These are phyloP conservation scores for Asarcornis scutulata DNA, from an alignment of 2,113 vertebrate species.

Conservation along the genomic window DNA sequence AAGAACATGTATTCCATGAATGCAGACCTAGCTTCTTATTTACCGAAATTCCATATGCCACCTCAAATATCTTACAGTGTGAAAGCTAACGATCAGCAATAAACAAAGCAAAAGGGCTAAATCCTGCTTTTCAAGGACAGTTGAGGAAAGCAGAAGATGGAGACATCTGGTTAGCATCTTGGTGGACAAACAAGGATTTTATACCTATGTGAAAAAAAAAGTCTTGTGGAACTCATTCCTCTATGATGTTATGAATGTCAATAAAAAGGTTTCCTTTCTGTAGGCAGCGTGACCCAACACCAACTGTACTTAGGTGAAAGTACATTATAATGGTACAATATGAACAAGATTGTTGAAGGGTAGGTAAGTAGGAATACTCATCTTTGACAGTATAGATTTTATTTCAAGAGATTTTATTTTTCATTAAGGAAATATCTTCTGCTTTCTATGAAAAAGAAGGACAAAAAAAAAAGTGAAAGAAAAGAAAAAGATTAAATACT, in stretches of 20 bases:
- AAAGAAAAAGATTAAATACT: not conserved
- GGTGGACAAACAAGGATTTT: not conserved
- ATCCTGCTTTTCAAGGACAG: not conserved
- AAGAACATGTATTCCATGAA: not conserved
- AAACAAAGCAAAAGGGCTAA: not conserved
- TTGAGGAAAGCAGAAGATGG: not conserved
- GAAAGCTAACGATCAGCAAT: not conserved
- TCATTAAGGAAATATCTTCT: not conserved
- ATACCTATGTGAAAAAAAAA: not conserved
- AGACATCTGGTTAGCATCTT: not conserved
- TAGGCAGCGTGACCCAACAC: not conserved
- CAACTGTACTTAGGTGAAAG: accelerated
- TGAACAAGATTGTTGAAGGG: not conserved
- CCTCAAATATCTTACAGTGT: not conserved
- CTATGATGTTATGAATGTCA: not conserved
- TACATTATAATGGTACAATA: not conserved
- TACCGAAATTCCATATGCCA: not conserved
- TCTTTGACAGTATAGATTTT: not conserved
- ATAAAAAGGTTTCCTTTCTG: not conserved
- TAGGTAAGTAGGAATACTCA: not conserved
- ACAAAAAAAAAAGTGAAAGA: not conserved
- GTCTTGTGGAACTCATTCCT: not conserved
- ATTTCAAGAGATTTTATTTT: not conserved
- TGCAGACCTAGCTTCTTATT: too few species aligned
- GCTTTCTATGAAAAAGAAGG: not conserved